These are phyloP conservation scores for Tiliacea aurago DNA, from an alignment of 2,888 invertebrate genomes.

Conservation along the genomic window DNA sequence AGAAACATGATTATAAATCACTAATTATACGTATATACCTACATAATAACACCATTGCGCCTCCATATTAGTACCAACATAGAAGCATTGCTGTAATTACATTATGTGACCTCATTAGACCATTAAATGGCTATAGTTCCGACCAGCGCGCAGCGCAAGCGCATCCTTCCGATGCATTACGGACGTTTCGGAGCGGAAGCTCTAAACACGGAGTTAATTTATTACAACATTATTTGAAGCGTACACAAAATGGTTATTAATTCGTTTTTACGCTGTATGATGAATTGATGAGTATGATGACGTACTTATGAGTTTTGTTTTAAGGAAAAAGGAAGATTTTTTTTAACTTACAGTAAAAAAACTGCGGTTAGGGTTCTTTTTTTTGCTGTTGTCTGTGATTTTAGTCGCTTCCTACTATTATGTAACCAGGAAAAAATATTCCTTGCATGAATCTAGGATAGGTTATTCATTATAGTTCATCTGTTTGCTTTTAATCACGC, in stretches of 20 bases:
- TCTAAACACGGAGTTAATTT: constrained; percentile 37
- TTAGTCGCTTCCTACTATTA: too few species aligned
- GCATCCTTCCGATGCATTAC: constrained; percentile 58
- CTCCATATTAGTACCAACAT: constrained; percentile 23
- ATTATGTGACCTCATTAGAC: constrained; percentile 56
- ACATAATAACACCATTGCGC: constrained; percentile 33
- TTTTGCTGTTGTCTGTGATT: too few species aligned
- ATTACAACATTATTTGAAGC: constrained; percentile 41
- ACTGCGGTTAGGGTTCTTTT: too few species aligned
- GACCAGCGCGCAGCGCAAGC: constrained; percentile 41
- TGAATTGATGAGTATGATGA: background rate
- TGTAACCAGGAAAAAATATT: background rate
- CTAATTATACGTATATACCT: too few species aligned
- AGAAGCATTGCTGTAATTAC: constrained; percentile 26
- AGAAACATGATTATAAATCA: background rate
- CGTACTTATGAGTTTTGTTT: background rate
- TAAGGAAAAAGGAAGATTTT: too few species aligned
- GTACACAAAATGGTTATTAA: constrained; percentile 6
- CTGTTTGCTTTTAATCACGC: background rate
- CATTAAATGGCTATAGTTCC: constrained; percentile 50
- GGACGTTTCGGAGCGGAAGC: constrained; percentile 55
- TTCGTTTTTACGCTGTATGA: background rate
- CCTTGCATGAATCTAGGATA: background rate
- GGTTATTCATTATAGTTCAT: background rate
- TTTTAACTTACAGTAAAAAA: too few species aligned